Base-by-base conservation (phyloP, 1,140 invertebrate genomes). In the Diorhabda sublineata region DNA sequence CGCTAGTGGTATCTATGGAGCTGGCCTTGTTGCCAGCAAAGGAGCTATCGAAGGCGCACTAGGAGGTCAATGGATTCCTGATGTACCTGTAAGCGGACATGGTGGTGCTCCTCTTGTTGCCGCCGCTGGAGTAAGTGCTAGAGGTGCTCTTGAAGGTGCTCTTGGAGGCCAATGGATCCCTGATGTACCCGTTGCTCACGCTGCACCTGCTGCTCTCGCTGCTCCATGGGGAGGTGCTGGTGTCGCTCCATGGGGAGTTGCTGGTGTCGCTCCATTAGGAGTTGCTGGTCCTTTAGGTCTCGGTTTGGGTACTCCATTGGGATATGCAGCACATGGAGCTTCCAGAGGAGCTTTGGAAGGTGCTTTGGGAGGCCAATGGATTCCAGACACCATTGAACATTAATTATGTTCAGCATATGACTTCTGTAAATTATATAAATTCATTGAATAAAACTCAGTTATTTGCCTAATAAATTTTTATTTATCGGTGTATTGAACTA, bases 321-420 rank as follows among this genome's bases (percentile, higher is more conserved):
- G 65, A 45, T 41, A 60, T 11, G 64, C 43, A 44, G 63, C 45
- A 41, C 45, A 47, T 3, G 45, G 63, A 52, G 44, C 58, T 6
- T 56, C 64, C 64, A 67, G 57, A 60, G 65, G 65, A 0, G 65
- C 65, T 6, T 4, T 67, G 3, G 65, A 67, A 67, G 65, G 65
- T 11, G 65, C 65, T 67, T 43, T 67, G 5, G 65, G 65, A 67
- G 65, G 65, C n/a, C 65, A 67, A 67, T 67, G 65, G 65, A 67
- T 67, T 43, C 65, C 65, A 45, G 65, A 67, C 26, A 67, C 65
- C 65, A 57, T 60, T 44, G 65, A 58, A 43, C 57, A 67, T 58
- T 67, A 67, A 56, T 60, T 60, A 56, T 58, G 7, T 42, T 60
- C 45, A 60, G 56, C 47, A 58, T 67, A 26, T 26, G 26, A 26